Evolutionary conservation across 2,113 vertebrate species (phyloP).

Genomic region (Triplophysa dalaica): DNA sequence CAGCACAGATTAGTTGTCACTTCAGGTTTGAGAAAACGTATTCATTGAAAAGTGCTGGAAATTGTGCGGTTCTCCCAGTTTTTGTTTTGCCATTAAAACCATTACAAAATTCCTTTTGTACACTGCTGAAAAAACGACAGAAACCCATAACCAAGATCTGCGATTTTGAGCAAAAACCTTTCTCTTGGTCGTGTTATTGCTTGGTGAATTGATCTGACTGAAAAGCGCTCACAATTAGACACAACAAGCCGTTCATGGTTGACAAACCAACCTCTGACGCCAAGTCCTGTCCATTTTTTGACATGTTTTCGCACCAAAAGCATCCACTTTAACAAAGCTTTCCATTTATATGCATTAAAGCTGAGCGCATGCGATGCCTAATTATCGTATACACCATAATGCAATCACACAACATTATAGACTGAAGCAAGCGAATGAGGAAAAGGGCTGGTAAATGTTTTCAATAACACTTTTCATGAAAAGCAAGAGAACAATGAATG

Average conservation of each 20-base stretch:
- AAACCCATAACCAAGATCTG: too few species aligned
- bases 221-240: conserved; percentile 50
- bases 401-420: neutral
- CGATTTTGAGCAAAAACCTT: neutral
- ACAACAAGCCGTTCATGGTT: conserved; percentile 26
- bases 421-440: neutral
- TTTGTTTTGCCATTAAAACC: too few species aligned
- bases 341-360: conserved; percentile 29
- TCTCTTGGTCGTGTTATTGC: conserved; percentile 45
- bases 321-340: conserved; percentile 24
- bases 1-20: neutral
- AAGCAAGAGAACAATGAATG: neutral
- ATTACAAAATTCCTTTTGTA: too few species aligned
- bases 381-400: conserved; percentile 28
- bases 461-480: conserved; percentile 1
- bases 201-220: conserved; percentile 56
- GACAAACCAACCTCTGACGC: conserved; percentile 19
- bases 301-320: conserved; percentile 24
- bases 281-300: conserved; percentile 42
- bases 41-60: too few species aligned
- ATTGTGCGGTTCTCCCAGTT: too few species aligned
- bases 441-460: conserved; percentile 27
- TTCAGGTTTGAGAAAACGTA: too few species aligned
- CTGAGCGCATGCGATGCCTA: neutral
- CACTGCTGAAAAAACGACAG: too few species aligned